Percentiles rank a stretch among this genome's conserved stretches.
These are phyloP conservation scores for Hemiscyllium ocellatum DNA, from an alignment of 2,113 vertebrate genomes.

Conservation along the genomic window DNA sequence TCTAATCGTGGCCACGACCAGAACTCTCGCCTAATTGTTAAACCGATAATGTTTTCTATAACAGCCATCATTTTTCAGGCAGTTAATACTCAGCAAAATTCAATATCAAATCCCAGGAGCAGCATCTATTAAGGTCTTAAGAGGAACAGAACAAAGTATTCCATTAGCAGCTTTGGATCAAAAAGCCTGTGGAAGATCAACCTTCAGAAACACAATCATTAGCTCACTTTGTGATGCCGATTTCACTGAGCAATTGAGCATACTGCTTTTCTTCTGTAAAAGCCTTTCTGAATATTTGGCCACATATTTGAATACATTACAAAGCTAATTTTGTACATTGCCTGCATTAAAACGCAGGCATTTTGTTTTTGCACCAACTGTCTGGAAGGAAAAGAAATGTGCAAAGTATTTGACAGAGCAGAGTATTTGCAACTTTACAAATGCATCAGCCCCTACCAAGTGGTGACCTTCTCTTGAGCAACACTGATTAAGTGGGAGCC, in stretches of 20 bases:
- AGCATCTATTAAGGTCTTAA: not conserved
- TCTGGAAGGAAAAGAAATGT: not conserved
- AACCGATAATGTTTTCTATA: not conserved
- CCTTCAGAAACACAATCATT: not conserved
- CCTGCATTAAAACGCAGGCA: not conserved
- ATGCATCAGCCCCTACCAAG: no score
- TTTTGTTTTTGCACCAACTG: no score
- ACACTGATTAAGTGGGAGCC: no score
- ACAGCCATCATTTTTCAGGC: not conserved
- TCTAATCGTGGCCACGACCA: not conserved
- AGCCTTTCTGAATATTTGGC: not conserved
- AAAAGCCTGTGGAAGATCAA: not conserved
- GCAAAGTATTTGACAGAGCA: not conserved
- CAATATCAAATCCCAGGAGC: not conserved
- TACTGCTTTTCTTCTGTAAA: not conserved
- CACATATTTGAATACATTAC: not conserved
- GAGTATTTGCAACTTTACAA: not conserved
- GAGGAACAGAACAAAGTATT: constrained; percentile 1
- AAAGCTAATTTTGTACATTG: not conserved
- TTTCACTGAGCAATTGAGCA: not conserved
- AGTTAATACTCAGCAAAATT: not conserved
- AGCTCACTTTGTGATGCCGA: not conserved
- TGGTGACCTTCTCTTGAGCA: not conserved
- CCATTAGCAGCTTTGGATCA: constrained; percentile 16
- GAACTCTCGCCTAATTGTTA: not conserved